These are phyloP conservation scores for Hoplostethus mediterraneus DNA, from an alignment of 2,797 vertebrate species.

Conservation along the genomic window DNA sequence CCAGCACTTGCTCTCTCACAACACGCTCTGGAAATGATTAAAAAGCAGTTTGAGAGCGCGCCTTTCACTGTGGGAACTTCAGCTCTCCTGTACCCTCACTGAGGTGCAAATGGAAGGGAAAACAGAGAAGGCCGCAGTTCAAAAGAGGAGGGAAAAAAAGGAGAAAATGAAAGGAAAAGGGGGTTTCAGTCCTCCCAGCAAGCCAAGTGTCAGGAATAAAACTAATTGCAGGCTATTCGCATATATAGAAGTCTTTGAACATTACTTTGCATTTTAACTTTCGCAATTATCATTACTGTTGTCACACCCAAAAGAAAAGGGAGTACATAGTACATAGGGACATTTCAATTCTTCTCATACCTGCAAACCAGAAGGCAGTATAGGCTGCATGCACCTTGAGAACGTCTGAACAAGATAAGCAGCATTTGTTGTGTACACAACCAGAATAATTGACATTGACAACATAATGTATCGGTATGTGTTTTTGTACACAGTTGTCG, in stretches of 20 bases:
- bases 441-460: constrained; percentile 64
- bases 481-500: constrained; percentile 72
- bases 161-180: constrained; percentile 43
- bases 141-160: constrained; percentile 47
- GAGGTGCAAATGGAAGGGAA: constrained; percentile 79
- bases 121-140: constrained; percentile 70
- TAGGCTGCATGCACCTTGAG: constrained; percentile 10
- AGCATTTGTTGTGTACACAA: constrained; percentile 49
- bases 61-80: constrained; percentile 86
- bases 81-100: constrained; percentile 82
- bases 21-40: constrained; percentile 93
- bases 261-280: not conserved
- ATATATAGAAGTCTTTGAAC: constrained; percentile 3
- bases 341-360: not conserved
- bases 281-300: not conserved
- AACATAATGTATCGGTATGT: constrained; percentile 72
- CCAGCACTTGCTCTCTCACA: constrained; percentile 80
- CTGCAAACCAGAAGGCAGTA: not conserved
- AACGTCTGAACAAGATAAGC: constrained; percentile 33
- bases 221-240: constrained; percentile 11
- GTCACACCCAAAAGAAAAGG: not conserved
- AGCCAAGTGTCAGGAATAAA: constrained; percentile 13
- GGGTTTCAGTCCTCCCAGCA: constrained; percentile 52
- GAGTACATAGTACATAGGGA: not conserved
- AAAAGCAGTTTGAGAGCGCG: constrained; percentile 83